Percentiles rank a stretch among this genome's conserved stretches.
phyloP scores from a whole-genome alignment of 2,113 vertebrate species.

The Sapajus apella region DNA sequence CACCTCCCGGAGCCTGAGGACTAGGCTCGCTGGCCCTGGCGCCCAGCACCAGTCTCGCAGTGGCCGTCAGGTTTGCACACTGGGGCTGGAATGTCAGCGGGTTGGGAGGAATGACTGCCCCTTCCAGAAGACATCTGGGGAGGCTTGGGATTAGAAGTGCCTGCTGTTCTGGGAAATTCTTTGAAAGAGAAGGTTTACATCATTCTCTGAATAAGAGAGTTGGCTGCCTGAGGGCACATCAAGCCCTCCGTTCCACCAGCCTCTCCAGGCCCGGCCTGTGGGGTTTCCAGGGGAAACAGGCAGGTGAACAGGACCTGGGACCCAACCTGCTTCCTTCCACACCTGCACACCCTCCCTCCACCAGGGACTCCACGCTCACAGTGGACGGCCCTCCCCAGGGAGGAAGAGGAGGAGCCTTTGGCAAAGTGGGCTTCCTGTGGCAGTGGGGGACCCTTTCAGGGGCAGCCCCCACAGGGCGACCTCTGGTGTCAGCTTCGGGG shows the following conservation, averaged over 20 bases:
- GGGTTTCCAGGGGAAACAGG: fast-evolving
- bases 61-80: background rate
- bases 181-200: background rate
- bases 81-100: background rate
- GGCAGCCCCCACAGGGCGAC: background rate
- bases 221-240: background rate
- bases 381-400: too few relatives aligned
- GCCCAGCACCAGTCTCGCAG: too few relatives aligned
- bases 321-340: background rate
- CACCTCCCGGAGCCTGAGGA: too few relatives aligned
- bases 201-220: background rate
- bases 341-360: too few relatives aligned
- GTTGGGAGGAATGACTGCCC: too few relatives aligned
- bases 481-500: background rate
- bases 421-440: background rate
- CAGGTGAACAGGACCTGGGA: background rate
- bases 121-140: background rate
- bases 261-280: background rate
- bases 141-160: too few relatives aligned
- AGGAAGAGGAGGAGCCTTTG: background rate
- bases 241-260: background rate
- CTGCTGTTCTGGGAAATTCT: background rate
- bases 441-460: too few relatives aligned
- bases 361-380: fast-evolving
- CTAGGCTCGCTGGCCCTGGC: background rate